Conservation (phyloP, 2,113 vertebrate species). For the Oplegnathus fasciatus region DNA sequence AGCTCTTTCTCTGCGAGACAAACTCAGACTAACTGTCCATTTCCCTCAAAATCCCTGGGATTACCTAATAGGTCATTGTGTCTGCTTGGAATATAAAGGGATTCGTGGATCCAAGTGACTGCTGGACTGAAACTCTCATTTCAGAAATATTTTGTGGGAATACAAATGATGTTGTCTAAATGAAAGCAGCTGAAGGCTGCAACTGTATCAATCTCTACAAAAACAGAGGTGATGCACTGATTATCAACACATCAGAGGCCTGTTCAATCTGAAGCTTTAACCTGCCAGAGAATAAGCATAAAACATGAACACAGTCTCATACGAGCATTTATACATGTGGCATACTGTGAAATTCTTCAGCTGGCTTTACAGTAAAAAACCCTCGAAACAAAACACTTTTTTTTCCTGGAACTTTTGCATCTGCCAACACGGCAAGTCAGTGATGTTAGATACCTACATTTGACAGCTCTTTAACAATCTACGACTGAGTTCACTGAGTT, state of each 20-base stretch:
- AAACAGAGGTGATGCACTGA: constrained; percentile 28
- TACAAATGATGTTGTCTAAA: constrained; percentile 49
- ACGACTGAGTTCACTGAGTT: constrained; percentile 20
- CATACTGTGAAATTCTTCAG: constrained; percentile 13
- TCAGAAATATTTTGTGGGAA: constrained; percentile 50
- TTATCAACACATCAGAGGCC: constrained; percentile 33
- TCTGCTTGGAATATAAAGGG: constrained; percentile 70
- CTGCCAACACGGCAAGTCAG: constrained; percentile 9
- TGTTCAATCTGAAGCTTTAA: constrained; percentile 27
- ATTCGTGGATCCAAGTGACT: constrained; percentile 34
- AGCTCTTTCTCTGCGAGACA: constrained; percentile 68
- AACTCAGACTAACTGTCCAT: constrained; percentile 80
- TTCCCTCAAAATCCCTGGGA: constrained; percentile 79
- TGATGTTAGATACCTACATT: constrained; percentile 15
- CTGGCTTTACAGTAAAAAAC: constrained; percentile 2
- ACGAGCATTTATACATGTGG: neutral
- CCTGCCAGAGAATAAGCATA: constrained; percentile 19
- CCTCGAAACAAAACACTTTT: neutral
- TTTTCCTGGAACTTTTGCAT: constrained; percentile 3
- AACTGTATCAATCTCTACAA: neutral
- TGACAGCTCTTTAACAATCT: constrained; percentile 47
- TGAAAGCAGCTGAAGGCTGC: constrained; percentile 17
- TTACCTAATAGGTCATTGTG: constrained; percentile 83
- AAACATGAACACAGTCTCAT: constrained; percentile 8
- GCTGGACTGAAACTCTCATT: constrained; percentile 41